phyloP scores from a whole-genome alignment of 1,140 invertebrate species.

The Bemisia tabaci region DNA sequence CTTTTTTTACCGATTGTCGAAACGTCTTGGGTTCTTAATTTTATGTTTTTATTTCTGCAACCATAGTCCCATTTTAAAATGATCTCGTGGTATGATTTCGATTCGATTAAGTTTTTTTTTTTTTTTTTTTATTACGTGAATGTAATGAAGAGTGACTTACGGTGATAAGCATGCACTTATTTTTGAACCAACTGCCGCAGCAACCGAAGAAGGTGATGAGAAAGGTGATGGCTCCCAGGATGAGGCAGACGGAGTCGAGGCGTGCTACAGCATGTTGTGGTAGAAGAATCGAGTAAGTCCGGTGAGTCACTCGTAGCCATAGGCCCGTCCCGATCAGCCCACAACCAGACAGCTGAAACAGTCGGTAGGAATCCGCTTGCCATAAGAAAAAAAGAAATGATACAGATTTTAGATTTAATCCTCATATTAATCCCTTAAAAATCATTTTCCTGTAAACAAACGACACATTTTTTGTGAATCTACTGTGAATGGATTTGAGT shows the following conservation, averaged over 20 bases:
- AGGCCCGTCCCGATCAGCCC: slow-evolving; percentile 56
- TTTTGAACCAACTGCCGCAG: slow-evolving; percentile 69
- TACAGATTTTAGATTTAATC: too few species aligned
- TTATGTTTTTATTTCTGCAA: too few species aligned
- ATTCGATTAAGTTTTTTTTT: too few species aligned
- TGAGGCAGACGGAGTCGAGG: slow-evolving; percentile 51
- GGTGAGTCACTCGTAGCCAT: slow-evolving; percentile 54
- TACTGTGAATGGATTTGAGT: background rate
- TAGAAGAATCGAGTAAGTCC: slow-evolving; percentile 51
- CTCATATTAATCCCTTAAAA: too few species aligned
- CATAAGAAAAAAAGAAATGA: background rate
- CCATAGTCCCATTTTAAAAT: too few species aligned
- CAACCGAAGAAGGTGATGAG: slow-evolving; percentile 64
- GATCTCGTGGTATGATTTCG: too few species aligned
- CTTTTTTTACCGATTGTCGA: too few species aligned
- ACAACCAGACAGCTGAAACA: slow-evolving; percentile 54
- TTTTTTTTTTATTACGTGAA: too few species aligned
- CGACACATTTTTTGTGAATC: background rate
- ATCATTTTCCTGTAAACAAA: background rate
- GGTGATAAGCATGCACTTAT: slow-evolving; percentile 55
- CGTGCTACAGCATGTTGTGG: slow-evolving; percentile 54
- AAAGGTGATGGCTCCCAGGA: slow-evolving; percentile 50
- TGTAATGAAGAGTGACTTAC: slow-evolving; percentile 39
- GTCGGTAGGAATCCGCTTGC: background rate
- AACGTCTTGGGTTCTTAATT: too few species aligned